phyloP scores from a whole-genome alignment of 2,888 invertebrate species.

The Sinohyriopsis cumingii region DNA sequence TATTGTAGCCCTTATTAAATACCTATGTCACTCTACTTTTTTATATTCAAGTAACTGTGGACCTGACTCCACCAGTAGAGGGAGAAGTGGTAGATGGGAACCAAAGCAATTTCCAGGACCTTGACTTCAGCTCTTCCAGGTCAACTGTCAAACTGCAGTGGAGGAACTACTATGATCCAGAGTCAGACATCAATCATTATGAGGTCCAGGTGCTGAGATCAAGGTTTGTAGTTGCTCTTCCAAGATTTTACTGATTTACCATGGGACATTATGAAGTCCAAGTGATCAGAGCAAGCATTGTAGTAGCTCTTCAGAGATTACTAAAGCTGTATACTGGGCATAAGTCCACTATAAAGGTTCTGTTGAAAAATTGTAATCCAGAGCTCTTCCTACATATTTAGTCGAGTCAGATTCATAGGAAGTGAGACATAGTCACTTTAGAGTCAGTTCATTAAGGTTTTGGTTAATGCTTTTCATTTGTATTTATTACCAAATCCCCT shows the following conservation, averaged over 20 bases:
- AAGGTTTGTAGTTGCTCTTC: conserved; percentile 9
- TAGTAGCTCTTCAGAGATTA: too few relatives aligned
- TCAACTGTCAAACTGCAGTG: conserved; percentile 49
- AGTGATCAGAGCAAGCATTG: conserved; percentile 34
- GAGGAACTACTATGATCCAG: conserved; percentile 50
- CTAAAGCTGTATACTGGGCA: too few relatives aligned
- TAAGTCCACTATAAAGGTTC: too few relatives aligned
- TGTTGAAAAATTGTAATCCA: too few relatives aligned
- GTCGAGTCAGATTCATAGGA: too few relatives aligned
- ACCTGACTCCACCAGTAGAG: conserved; percentile 43
- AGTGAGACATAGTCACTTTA: too few relatives aligned
- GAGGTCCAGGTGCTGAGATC: conserved; percentile 37
- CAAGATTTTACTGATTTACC: too few relatives aligned
- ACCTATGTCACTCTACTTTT: neutral
- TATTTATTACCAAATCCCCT: too few relatives aligned
- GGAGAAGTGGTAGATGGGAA: conserved; percentile 50
- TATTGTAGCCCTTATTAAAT: too few relatives aligned
- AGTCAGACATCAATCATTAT: conserved; percentile 48
- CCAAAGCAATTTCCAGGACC: conserved; percentile 26
- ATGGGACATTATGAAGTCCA: conserved; percentile 32
- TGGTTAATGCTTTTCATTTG: too few relatives aligned
- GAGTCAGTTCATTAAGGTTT: too few relatives aligned
- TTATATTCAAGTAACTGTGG: conserved; percentile 37
- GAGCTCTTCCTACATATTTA: too few relatives aligned
- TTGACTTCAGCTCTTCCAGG: conserved; percentile 39